These are phyloP conservation scores for Lates calcarifer DNA, from an alignment of 2,113 vertebrate species.

Conservation along the genomic window DNA sequence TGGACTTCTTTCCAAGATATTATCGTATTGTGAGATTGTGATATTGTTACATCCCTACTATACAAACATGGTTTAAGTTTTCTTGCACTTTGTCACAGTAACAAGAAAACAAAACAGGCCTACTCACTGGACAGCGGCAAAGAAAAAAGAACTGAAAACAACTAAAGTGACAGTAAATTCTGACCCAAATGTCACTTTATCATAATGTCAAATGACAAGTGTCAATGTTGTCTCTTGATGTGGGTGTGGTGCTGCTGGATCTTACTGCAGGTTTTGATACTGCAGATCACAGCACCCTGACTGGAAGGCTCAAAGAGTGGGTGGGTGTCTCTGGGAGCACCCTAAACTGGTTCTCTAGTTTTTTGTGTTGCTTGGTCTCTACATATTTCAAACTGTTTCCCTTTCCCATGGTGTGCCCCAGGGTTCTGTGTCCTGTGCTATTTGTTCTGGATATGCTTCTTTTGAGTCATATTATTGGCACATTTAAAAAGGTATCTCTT, in stretches of 20 bases:
- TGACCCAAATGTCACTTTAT: too few species aligned
- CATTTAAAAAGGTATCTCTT: too few species aligned
- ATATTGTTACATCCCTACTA: too few species aligned
- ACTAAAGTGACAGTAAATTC: too few species aligned
- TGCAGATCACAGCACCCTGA: not conserved
- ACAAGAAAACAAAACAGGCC: not conserved
- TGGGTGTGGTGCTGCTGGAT: not conserved
- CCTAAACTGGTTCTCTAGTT: too few species aligned
- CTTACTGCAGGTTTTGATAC: not conserved
- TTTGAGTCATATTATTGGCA: not conserved
- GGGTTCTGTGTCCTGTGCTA: too few species aligned
- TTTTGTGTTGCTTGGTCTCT: too few species aligned
- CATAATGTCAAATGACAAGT: too few species aligned
- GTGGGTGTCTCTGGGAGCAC: not conserved
- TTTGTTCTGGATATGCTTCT: too few species aligned
- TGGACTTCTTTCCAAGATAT: too few species aligned
- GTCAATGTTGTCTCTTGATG: too few species aligned
- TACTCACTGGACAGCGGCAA: not conserved
- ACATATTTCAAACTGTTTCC: not conserved
- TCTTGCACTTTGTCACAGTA: not conserved
- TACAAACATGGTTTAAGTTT: not conserved
- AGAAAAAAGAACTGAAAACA: not conserved
- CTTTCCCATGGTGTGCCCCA: not conserved
- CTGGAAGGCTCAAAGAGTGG: not conserved
- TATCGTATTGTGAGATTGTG: too few species aligned